Percentiles rank a stretch among this genome's conserved stretches.
Evolutionary conservation across 2,113 vertebrate species (phyloP).

Genomic region (Sander vitreus): DNA sequence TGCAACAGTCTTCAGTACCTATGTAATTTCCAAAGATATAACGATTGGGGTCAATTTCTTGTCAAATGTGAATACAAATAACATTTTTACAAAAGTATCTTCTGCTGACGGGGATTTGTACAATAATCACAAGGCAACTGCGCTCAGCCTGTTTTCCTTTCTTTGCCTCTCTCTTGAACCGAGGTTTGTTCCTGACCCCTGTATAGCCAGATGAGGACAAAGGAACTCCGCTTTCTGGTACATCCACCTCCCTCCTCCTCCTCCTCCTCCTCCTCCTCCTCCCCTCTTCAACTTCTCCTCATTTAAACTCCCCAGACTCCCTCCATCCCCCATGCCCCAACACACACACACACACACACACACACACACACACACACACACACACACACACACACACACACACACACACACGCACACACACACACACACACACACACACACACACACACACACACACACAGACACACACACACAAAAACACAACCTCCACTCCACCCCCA

Average conservation of each 20-base stretch:
- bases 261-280: not conserved
- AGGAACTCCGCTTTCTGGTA: constrained; percentile 62
- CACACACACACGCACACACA: not conserved
- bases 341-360: not conserved
- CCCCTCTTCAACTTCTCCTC: constrained; percentile 49
- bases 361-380: not conserved
- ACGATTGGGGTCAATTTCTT: not conserved
- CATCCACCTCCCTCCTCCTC: constrained; percentile 30
- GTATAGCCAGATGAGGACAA: constrained; percentile 64
- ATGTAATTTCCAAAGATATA: not conserved
- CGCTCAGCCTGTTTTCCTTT: constrained; percentile 17
- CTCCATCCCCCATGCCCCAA: constrained; percentile 23
- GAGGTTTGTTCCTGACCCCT: constrained; percentile 39
- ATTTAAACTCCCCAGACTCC: constrained; percentile 57
- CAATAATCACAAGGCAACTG: not conserved
- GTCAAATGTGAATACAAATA: not conserved
- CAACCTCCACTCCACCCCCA: constrained; percentile 1
- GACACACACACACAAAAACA: not conserved
- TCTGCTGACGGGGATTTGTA: not conserved
- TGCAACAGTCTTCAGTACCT: not conserved
- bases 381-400: not conserved
- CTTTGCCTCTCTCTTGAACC: constrained; percentile 30
- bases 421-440: not conserved
- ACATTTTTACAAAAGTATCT: not conserved
- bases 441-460: not conserved